Percentiles rank a stretch among this genome's conserved stretches.
Conservation (phyloP, 2,797 vertebrate species). For the Limosa lapponica region DNA sequence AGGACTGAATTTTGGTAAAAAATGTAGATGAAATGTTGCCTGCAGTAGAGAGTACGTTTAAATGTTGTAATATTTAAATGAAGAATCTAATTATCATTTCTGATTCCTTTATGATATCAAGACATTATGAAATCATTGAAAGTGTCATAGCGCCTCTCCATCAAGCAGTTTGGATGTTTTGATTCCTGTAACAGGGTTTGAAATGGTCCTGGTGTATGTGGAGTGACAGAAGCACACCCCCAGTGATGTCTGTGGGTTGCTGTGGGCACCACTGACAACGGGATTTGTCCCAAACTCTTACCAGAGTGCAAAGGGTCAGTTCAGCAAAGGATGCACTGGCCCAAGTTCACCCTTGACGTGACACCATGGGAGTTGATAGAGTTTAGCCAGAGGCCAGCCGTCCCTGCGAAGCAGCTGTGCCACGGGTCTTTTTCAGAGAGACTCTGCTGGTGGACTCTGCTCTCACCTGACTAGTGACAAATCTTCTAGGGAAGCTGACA, state of each 20-base stretch:
- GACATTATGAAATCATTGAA: neutral
- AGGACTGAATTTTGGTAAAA: neutral
- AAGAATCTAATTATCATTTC: neutral
- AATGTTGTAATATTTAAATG: neutral
- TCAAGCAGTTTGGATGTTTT: conserved; percentile 29
- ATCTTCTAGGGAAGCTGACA: neutral
- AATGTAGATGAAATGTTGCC: neutral
- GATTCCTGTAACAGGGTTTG: conserved; percentile 52
- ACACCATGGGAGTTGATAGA: neutral
- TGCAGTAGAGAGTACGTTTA: neutral
- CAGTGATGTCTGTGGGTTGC: neutral
- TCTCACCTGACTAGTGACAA: neutral
- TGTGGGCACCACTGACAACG: neutral
- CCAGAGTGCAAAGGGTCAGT: neutral
- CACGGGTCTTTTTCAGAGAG: neutral
- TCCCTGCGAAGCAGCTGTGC: neutral
- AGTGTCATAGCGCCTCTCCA: conserved; percentile 11
- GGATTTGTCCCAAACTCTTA: neutral
- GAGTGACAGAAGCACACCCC: neutral
- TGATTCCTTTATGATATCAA: neutral
- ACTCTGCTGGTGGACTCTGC: neutral
- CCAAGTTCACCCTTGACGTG: neutral
- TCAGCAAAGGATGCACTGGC: neutral
- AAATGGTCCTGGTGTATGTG: neutral
- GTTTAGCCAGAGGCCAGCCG: neutral